A percentile compares a stretch with the other conserved stretches of the same genome.
Evolutionary conservation across 2,888 invertebrate genomes (phyloP).

Genomic region (Spialia ferax): DNA sequence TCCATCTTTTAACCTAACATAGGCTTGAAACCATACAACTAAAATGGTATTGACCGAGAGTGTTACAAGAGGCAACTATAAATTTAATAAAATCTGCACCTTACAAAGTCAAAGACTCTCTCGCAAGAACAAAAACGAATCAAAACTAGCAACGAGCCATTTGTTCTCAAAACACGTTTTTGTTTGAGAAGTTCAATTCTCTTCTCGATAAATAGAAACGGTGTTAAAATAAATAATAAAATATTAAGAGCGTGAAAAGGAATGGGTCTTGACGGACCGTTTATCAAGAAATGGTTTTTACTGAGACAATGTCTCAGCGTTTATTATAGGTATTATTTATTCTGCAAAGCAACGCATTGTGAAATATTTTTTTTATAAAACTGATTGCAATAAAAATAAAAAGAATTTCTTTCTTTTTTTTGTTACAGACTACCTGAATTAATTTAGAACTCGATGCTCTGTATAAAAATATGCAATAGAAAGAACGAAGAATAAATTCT

Average conservation of each 20-base stretch:
- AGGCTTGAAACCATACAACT: too few species aligned
- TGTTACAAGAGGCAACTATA: too few species aligned
- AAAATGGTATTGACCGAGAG: too few species aligned
- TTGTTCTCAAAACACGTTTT: background rate
- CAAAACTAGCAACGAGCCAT: background rate
- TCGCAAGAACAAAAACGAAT: background rate
- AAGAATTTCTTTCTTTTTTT: too few species aligned
- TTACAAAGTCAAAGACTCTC: background rate
- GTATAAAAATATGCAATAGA: too few species aligned
- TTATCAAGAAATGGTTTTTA: background rate
- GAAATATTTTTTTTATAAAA: too few species aligned
- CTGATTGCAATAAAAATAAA: too few species aligned
- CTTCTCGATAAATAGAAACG: background rate
- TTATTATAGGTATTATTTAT: background rate
- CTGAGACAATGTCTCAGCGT: background rate
- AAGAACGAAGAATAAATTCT: too few species aligned
- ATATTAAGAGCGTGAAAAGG: background rate
- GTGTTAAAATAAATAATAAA: background rate
- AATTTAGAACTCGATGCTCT: too few species aligned
- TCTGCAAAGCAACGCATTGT: background rate
- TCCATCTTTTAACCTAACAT: too few species aligned
- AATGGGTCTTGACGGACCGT: slow-evolving; percentile 2
- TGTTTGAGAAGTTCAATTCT: background rate
- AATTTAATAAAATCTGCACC: too few species aligned
- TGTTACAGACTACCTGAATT: too few species aligned